A percentile compares a stretch with the other conserved stretches of the same genome.
Conservation (phyloP, 2,113 vertebrate genomes). For the Gadus macrocephalus region DNA sequence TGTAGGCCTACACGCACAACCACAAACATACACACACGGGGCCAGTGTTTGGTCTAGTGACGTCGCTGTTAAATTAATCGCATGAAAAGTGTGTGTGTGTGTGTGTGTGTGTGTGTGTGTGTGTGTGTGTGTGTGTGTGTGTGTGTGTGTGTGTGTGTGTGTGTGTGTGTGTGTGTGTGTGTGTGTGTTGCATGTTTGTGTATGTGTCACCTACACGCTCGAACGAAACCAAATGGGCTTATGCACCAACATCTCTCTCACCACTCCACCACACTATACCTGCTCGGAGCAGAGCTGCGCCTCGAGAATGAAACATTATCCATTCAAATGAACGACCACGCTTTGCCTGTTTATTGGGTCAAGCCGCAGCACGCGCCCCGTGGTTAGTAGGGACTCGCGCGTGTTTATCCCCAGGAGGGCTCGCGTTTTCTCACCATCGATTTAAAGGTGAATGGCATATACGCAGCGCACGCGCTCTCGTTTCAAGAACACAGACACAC, state of each 20-base stretch:
- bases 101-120: too few relatives aligned
- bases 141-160: too few relatives aligned
- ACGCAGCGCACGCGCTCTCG: background rate
- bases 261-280: background rate
- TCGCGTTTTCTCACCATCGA: background rate
- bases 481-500: background rate
- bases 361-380: background rate
- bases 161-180: too few relatives aligned
- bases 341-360: background rate
- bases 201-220: too few relatives aligned
- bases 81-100: too few relatives aligned
- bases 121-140: too few relatives aligned
- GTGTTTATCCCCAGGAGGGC: background rate
- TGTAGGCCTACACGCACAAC: background rate
- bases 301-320: background rate
- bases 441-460: background rate
- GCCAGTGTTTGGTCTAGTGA: too few relatives aligned
- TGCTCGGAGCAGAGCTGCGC: background rate
- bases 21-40: constrained; percentile 1
- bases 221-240: too few relatives aligned
- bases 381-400: background rate
- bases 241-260: too few relatives aligned
- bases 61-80: too few relatives aligned
- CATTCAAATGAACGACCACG: background rate
- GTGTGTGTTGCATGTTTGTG: too few relatives aligned